Evolutionary conservation across 2,888 invertebrate genomes (phyloP).

Genomic region (Drosophila sordidapex): DNA sequence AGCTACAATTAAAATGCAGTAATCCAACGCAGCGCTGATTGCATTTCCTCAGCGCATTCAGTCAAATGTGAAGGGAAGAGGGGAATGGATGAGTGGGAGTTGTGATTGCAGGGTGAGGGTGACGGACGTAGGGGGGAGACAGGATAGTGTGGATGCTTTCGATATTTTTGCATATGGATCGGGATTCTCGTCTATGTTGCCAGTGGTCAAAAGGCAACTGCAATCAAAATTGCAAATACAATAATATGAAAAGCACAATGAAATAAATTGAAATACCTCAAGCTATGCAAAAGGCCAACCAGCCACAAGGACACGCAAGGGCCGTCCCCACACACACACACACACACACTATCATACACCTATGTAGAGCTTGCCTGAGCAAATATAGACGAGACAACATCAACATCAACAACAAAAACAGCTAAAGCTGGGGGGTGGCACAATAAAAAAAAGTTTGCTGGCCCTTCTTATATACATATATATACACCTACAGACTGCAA

Average conservation of each 20-base stretch:
- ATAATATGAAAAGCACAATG: conserved; percentile 81
- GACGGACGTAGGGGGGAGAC: neutral
- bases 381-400: conserved; percentile 48
- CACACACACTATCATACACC: conserved; percentile 28
- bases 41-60: conserved; percentile 33
- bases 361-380: conserved; percentile 40
- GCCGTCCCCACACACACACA: conserved; percentile 34
- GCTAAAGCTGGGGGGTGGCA: conserved; percentile 38
- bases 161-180: conserved; percentile 66
- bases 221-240: conserved; percentile 80
- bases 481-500: conserved; percentile 16
- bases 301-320: conserved; percentile 46
- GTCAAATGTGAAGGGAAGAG: conserved; percentile 21
- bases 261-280: conserved; percentile 81
- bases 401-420: conserved; percentile 33
- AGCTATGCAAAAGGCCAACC: conserved; percentile 75
- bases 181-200: conserved; percentile 41
- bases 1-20: conserved; percentile 54
- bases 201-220: conserved; percentile 72
- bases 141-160: conserved; percentile 24
- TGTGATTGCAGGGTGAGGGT: neutral
- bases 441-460: conserved; percentile 44
- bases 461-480: conserved; percentile 14
- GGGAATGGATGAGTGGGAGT: too few species aligned
- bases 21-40: conserved; percentile 44